Evolutionary conservation across 2,113 vertebrate species (phyloP).

Genomic region (Apodemus speciosus): DNA sequence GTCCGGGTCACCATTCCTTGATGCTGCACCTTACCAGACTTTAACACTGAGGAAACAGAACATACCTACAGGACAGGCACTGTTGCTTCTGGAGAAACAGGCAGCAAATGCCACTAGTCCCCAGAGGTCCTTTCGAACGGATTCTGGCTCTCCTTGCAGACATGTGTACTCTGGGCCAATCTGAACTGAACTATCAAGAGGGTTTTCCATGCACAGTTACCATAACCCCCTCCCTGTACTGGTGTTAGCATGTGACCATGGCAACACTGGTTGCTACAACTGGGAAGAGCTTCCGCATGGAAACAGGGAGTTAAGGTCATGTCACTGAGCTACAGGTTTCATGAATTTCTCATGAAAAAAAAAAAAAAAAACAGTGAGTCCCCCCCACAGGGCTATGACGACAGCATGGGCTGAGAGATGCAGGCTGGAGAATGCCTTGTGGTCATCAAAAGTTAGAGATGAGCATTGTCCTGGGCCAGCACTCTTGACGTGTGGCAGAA

Average conservation of each 20-base stretch:
- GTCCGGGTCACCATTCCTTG: neutral
- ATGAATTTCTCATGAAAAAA: neutral
- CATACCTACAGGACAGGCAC: neutral
- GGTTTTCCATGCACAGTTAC: accelerated
- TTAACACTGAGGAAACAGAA: neutral
- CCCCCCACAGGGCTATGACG: neutral
- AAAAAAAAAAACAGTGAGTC: neutral
- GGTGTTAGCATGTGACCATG: neutral
- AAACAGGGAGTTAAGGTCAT: neutral
- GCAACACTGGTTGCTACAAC: neutral
- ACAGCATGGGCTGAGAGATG: accelerated
- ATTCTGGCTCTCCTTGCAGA: neutral
- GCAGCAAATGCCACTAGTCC: neutral
- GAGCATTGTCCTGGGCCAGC: neutral
- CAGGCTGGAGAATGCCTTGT: neutral
- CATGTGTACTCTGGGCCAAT: neutral
- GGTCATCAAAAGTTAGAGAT: neutral
- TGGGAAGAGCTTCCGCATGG: neutral
- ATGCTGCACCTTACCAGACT: neutral
- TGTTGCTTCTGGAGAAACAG: neutral
- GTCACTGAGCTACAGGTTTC: neutral
- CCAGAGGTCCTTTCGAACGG: neutral
- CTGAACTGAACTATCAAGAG: neutral
- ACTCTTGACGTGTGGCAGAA: neutral
- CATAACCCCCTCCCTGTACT: neutral